phyloP scores from a whole-genome alignment of 2,797 vertebrate species.

The Danio choprae region DNA sequence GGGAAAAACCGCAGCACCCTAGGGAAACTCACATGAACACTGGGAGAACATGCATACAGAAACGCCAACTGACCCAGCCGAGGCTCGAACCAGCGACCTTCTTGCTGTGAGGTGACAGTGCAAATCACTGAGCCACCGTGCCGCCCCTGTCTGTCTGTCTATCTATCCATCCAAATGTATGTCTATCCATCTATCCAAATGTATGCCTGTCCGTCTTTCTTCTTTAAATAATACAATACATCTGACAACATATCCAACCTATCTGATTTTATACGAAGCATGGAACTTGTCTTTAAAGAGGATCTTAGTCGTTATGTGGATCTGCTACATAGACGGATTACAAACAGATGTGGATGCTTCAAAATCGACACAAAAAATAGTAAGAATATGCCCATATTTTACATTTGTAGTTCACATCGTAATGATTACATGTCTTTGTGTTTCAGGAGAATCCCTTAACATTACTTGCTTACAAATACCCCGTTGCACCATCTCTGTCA shows the following conservation, averaged over 20 bases:
- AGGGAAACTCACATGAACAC: too few species aligned
- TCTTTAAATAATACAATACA: too few species aligned
- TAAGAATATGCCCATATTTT: background rate
- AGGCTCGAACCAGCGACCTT: too few species aligned
- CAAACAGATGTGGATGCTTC: background rate
- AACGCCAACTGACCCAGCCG: too few species aligned
- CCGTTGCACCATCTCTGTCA: background rate
- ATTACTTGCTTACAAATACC: background rate
- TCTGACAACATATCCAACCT: too few species aligned
- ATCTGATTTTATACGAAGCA: conserved; percentile 55
- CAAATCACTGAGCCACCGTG: too few species aligned
- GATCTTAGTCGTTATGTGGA: background rate
- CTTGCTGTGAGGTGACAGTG: too few species aligned
- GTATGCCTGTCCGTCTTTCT: background rate
- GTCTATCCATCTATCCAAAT: background rate
- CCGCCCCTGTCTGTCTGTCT: background rate
- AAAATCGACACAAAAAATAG: background rate
- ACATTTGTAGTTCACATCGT: background rate
- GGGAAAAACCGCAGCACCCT: too few species aligned
- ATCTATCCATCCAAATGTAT: background rate
- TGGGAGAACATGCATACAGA: too few species aligned
- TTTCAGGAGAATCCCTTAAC: background rate
- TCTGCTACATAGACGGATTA: conserved; percentile 14
- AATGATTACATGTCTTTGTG: background rate
- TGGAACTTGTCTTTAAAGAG: background rate